Percentiles rank a stretch among this genome's conserved stretches.
phyloP scores from a whole-genome alignment of 2,797 vertebrate species.

The Argyrosomus regius region DNA sequence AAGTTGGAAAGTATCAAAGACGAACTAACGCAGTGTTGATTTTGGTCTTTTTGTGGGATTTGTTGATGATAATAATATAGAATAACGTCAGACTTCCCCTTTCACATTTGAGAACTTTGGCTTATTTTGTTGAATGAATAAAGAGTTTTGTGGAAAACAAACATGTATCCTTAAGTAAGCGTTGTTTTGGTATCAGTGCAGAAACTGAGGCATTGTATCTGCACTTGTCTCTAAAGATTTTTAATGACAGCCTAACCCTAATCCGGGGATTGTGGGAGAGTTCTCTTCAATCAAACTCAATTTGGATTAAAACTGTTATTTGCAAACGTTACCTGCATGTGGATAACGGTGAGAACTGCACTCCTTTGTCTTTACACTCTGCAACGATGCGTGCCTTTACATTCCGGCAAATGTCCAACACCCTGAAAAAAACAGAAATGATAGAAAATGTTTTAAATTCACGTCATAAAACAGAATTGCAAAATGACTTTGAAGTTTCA shows the following conservation, averaged over 20 bases:
- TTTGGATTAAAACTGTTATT: background rate
- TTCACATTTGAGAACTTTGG: background rate
- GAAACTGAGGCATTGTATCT: background rate
- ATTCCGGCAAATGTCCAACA: slow-evolving; percentile 97
- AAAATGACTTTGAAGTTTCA: background rate
- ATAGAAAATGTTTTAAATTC: no score
- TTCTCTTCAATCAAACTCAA: background rate
- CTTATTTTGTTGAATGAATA: no score
- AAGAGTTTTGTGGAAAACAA: no score
- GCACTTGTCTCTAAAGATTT: background rate
- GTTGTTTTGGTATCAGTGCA: background rate
- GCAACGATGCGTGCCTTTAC: slow-evolving; percentile 94
- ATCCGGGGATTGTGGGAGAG: background rate
- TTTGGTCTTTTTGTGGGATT: slow-evolving; percentile 2
- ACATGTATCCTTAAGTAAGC: background rate
- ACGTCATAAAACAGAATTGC: background rate
- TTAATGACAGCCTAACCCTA: background rate
- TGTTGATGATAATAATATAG: background rate
- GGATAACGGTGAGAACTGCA: slow-evolving; percentile 94
- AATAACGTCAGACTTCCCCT: background rate
- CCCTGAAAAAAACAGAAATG: slow-evolving; percentile 79
- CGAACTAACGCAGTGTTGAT: fast-evolving
- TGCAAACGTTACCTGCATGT: slow-evolving; percentile 91
- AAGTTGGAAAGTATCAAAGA: background rate
- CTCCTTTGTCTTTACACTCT: slow-evolving; percentile 97